These are phyloP conservation scores for Xyrauchen texanus DNA, from an alignment of 2,113 vertebrate species.

Conservation along the genomic window DNA sequence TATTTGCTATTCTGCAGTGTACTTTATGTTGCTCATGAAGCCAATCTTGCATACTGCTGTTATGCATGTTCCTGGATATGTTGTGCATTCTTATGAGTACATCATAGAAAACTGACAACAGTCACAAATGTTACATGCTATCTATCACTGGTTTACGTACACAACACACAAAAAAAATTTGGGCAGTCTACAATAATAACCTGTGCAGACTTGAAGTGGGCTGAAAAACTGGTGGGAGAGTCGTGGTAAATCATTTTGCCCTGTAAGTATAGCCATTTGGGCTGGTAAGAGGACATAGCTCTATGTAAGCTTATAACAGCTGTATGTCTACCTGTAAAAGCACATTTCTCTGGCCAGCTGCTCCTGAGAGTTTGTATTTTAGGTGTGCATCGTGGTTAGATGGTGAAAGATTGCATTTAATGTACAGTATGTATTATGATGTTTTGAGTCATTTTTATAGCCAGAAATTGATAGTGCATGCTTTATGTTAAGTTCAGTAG, in stretches of 20 bases:
- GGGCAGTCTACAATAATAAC: constrained; percentile 30
- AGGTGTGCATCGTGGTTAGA: background rate
- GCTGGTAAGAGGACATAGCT: background rate
- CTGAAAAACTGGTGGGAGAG: background rate
- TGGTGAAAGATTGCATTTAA: constrained; percentile 3
- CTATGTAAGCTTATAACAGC: constrained; percentile 20
- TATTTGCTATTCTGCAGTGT: no score
- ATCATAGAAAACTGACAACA: constrained; percentile 1
- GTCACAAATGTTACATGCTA: background rate
- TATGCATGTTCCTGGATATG: background rate
- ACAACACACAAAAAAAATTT: no score
- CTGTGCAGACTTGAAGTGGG: constrained; percentile 10
- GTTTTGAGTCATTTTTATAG: background rate
- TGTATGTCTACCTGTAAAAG: constrained; percentile 19
- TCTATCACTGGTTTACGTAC: background rate
- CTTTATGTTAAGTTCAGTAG: constrained; percentile 1
- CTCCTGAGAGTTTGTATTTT: constrained; percentile 7
- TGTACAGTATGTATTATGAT: constrained; percentile 2
- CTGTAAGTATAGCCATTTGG: constrained; percentile 14
- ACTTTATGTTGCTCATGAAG: no score
- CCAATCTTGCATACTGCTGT: background rate
- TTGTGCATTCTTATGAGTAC: background rate
- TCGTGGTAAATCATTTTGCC: constrained; percentile 18
- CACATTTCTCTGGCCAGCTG: background rate
- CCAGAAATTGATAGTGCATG: background rate